Percentiles rank a stretch among this genome's conserved stretches.
These are phyloP conservation scores for Bedellia somnulentella DNA, from an alignment of 2,888 invertebrate species.

Conservation along the genomic window DNA sequence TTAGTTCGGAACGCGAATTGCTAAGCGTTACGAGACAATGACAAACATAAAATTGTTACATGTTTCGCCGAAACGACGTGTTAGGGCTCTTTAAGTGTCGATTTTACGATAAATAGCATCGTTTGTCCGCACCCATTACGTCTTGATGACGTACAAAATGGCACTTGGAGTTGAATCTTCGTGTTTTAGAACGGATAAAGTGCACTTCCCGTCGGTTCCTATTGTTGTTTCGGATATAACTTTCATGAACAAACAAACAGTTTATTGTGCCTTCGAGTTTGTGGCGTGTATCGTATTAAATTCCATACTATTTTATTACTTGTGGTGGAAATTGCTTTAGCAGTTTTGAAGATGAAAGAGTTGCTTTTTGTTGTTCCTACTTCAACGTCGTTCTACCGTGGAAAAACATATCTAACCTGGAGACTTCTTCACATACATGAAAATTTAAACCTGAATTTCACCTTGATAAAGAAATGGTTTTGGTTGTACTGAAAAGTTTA, in stretches of 20 bases:
- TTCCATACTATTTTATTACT: too few species aligned
- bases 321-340: too few species aligned
- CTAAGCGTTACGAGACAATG: background rate
- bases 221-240: constrained; percentile 12
- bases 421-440: too few species aligned
- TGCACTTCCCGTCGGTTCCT: constrained; percentile 22
- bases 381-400: too few species aligned
- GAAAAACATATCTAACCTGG: too few species aligned
- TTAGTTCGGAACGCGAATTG: constrained; percentile 1
- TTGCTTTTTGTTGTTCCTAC: too few species aligned
- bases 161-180: constrained; percentile 32
- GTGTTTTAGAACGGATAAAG: constrained; percentile 23
- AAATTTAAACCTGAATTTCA: too few species aligned
- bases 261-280: background rate
- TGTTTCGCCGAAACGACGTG: constrained; percentile 36
- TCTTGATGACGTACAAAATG: constrained; percentile 35
- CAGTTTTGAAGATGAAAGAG: too few species aligned
- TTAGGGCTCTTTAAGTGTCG: constrained; percentile 40
- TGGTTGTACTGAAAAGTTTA: too few species aligned
- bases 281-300: too few species aligned
- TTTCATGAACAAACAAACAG: background rate
- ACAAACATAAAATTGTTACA: constrained; percentile 23
- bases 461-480: too few species aligned
- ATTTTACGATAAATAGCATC: constrained; percentile 50
- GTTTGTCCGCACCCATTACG: constrained; percentile 40